These are phyloP conservation scores for Aphyosemion australe DNA, from an alignment of 2,113 vertebrate genomes.

Conservation along the genomic window DNA sequence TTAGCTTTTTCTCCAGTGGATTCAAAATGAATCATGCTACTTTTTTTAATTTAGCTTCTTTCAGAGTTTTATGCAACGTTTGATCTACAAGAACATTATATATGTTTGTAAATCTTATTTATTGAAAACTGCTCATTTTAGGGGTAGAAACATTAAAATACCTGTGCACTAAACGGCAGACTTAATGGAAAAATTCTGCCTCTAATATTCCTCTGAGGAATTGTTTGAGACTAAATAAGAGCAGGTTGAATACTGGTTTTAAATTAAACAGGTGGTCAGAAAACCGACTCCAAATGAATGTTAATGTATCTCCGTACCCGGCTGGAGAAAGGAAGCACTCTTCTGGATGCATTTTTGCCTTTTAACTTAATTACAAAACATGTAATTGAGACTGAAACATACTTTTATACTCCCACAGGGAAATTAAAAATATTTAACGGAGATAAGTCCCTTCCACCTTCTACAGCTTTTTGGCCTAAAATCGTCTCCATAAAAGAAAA, in stretches of 20 bases:
- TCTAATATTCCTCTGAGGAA: conserved; percentile 1
- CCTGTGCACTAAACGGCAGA: not conserved
- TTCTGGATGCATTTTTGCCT: not conserved
- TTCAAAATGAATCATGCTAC: conserved; percentile 2
- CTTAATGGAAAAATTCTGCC: not conserved
- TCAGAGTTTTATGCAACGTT: not conserved
- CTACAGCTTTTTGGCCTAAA: not conserved
- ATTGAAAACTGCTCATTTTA: not conserved
- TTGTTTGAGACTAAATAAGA: not conserved
- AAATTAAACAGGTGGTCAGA: too few relatives aligned
- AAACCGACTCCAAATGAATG: not conserved
- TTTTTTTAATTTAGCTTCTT: not conserved
- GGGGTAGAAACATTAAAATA: not conserved
- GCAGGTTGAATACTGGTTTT: not conserved
- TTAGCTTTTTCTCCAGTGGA: conserved; percentile 10
- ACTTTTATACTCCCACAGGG: too few relatives aligned
- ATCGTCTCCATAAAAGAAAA: not conserved
- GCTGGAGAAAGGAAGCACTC: not conserved
- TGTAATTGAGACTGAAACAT: too few relatives aligned
- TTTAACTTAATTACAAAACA: too few relatives aligned
- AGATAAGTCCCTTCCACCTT: not conserved
- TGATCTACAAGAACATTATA: too few relatives aligned
- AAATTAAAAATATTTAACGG: not conserved
- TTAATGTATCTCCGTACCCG: not conserved
- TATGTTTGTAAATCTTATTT: not conserved